A percentile compares a stretch with the other conserved stretches of the same genome.
Conservation (phyloP, 2,797 vertebrate species). For the Chromis chromis region DNA sequence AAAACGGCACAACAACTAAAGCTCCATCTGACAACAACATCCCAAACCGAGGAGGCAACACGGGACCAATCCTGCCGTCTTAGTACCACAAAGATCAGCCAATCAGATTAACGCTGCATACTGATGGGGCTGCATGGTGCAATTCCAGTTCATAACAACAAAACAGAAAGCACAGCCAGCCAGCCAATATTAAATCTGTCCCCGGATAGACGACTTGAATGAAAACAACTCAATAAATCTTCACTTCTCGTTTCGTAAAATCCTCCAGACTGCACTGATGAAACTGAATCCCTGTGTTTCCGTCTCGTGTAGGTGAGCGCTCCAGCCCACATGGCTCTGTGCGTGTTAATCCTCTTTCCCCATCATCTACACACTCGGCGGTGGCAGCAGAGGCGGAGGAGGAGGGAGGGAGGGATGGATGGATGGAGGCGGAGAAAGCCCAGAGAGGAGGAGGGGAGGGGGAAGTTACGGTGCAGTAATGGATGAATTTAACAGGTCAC, state of each 20-base stretch:
- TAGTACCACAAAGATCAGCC: slow-evolving; percentile 58
- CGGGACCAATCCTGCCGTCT: slow-evolving; percentile 46
- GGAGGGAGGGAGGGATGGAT: slow-evolving; percentile 11
- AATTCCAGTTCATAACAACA: slow-evolving; percentile 56
- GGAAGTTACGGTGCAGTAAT: slow-evolving; percentile 78
- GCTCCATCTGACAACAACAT: slow-evolving; percentile 57
- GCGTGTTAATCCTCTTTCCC: slow-evolving; percentile 79
- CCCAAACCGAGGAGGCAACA: slow-evolving; percentile 34
- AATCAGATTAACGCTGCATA: slow-evolving; percentile 55
- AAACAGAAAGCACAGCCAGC: slow-evolving; percentile 24
- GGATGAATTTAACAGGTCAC: slow-evolving; percentile 80
- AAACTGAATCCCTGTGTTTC: slow-evolving; percentile 34
- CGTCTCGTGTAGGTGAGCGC: slow-evolving; percentile 55
- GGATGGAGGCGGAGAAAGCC: slow-evolving; percentile 4
- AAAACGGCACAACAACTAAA: neutral
- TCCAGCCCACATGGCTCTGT: slow-evolving; percentile 70
- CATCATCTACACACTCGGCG: slow-evolving; percentile 80
- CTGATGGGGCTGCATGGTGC: slow-evolving; percentile 43
- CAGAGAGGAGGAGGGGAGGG: slow-evolving; percentile 44
- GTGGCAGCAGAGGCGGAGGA: slow-evolving; percentile 14
- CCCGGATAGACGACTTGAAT: slow-evolving; percentile 16
- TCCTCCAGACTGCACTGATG: slow-evolving; percentile 36
- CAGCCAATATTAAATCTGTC: slow-evolving; percentile 1
- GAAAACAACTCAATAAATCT: slow-evolving; percentile 17
- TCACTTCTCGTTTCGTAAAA: slow-evolving; percentile 12